Base-by-base conservation (phyloP, 1,140 invertebrate genomes). In the Euura saliciscinereae region DNA sequence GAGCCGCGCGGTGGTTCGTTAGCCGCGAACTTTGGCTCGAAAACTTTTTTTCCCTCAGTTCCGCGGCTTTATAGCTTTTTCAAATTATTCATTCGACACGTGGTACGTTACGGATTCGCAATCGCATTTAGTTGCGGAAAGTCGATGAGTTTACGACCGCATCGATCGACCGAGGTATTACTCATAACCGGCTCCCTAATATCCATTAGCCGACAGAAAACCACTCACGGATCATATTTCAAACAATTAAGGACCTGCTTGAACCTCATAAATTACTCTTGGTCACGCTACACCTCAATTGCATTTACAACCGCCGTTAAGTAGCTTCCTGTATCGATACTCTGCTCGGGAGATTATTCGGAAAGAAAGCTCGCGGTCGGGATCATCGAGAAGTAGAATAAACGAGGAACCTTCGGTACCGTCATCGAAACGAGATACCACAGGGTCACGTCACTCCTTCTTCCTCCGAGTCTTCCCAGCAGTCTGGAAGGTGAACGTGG, bases 201-300 rank as follows among this genome's bases (percentile, higher is more conserved):
- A 59, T 11, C 51, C 51, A 59, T 59, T 59, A 59, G 51, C 51
- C 8, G 13, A 6, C 51, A n/a, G 13, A 59, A 59, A 59, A 59
- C 51, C 51, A 59, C 51, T 59, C 51, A 59, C 51, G 51, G 51
- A 59, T 59, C 51, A 59, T 59, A 59, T 59, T 59, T n/a, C 51
- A 59, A 59, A 59, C 51, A 59, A 59, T 59, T 59, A 59, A 59
- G 51, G 51, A 59, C 8, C 10, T n/a, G 51, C 51, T 59, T n/a
- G 51, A 59, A 59, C 8, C 8, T 59, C 51, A 59, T 59, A 59
- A 59, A 59, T 59, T 59, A 59, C 51, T n/a, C 10, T n/a, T 59
- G 51, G 51, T 59, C 51, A 59, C 51, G 51, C 51, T n/a, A 59
- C 51, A 11, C 51, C 5, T 59, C 51, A 59, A 59, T 59, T 59